Evolutionary conservation across 2,113 vertebrate species (phyloP).

Genomic region (Sinocyclocheilus anophthalmus): DNA sequence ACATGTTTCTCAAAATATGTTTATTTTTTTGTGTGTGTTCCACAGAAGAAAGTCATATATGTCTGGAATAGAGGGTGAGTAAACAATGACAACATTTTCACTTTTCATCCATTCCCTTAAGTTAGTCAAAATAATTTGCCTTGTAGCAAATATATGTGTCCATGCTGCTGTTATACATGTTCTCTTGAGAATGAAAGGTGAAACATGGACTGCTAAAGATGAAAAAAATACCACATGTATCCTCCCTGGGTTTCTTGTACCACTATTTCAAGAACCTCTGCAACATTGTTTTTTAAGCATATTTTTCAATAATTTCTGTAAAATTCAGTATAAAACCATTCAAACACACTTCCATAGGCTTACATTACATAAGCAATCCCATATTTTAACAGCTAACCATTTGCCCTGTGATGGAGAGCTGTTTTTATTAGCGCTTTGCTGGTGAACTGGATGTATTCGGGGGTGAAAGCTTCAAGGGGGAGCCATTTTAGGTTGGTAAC

Average conservation of each 20-base stretch:
- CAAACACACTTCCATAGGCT: constrained; percentile 1
- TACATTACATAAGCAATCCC: background rate
- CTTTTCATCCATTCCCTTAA: too few relatives aligned
- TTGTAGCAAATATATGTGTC: background rate
- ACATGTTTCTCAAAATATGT: background rate
- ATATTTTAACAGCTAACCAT: constrained; percentile 30
- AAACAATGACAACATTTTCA: too few relatives aligned
- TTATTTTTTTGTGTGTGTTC: too few relatives aligned
- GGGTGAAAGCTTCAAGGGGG: constrained; percentile 19
- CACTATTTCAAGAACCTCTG: background rate
- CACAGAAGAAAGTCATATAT: background rate
- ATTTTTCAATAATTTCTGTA: background rate
- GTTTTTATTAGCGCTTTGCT: constrained; percentile 40
- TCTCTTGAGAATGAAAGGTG: background rate
- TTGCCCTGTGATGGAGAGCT: background rate
- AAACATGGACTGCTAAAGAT: background rate
- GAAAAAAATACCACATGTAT: background rate
- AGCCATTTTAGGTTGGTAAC: constrained; percentile 50
- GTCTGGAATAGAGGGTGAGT: background rate
- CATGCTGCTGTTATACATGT: background rate
- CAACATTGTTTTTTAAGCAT: background rate
- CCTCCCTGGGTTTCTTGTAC: background rate
- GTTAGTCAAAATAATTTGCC: background rate
- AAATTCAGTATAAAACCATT: background rate
- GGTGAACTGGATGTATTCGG: constrained; percentile 24